Conservation (phyloP, 2,888 invertebrate species). For the Caenorhabditis angaria region DNA sequence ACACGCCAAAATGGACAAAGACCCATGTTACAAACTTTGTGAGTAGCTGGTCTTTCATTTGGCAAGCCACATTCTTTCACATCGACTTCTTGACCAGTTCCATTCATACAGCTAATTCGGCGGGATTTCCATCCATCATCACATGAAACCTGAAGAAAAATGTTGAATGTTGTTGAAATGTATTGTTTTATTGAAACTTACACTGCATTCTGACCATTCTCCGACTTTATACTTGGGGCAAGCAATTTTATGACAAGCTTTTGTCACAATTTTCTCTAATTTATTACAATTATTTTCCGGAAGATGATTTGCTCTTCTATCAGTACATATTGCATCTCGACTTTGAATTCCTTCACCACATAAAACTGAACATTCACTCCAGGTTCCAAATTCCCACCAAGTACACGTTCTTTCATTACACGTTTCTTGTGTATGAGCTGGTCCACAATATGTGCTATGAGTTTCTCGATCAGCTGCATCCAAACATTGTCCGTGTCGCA, state of each 20-base stretch:
- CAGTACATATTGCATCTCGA: slow-evolving; percentile 64
- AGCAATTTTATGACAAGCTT: slow-evolving; percentile 72
- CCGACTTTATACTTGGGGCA: slow-evolving; percentile 74
- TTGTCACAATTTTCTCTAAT: slow-evolving; percentile 61
- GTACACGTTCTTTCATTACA: slow-evolving; percentile 70
- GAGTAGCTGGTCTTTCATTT: slow-evolving; percentile 55
- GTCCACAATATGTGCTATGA: slow-evolving; percentile 27
- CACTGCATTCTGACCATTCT: slow-evolving; percentile 71
- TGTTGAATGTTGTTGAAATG: too few relatives aligned
- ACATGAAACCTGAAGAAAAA: slow-evolving; percentile 49
- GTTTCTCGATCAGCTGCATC: slow-evolving; percentile 72
- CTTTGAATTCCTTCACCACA: slow-evolving; percentile 70
- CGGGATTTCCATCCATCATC: slow-evolving; percentile 70
- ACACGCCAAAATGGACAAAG: slow-evolving; percentile 74
- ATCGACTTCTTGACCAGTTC: slow-evolving; percentile 53
- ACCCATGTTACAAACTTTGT: slow-evolving; percentile 72
- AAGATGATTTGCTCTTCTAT: slow-evolving; percentile 37
- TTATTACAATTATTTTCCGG: slow-evolving; percentile 58
- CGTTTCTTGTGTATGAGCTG: slow-evolving; percentile 42
- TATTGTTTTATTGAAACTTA: slow-evolving; percentile 25
- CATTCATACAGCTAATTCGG: slow-evolving; percentile 66
- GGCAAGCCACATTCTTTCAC: slow-evolving; percentile 49
- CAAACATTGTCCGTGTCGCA: slow-evolving; percentile 73
- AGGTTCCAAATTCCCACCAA: slow-evolving; percentile 64
- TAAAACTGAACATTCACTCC: slow-evolving; percentile 69